A percentile compares a stretch with the other conserved stretches of the same genome.
phyloP scores from a whole-genome alignment of 2,888 invertebrate genomes.

The Andricus quercusramuli region DNA sequence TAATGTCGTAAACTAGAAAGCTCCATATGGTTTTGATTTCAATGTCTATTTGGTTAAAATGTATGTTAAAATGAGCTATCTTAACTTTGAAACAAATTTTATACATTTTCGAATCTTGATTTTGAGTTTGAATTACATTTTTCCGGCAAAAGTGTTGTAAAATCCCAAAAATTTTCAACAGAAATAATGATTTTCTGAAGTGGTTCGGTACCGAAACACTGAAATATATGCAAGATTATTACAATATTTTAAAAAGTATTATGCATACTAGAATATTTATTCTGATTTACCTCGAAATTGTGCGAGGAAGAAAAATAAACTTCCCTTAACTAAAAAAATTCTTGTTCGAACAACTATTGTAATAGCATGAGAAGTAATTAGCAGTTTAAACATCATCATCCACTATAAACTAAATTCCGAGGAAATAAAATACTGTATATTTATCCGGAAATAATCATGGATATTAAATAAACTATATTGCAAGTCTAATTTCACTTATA shows the following conservation, averaged over 20 bases:
- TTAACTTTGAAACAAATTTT: too few relatives aligned
- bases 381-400: neutral
- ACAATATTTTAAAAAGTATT: neutral
- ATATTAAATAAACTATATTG: neutral
- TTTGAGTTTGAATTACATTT: too few relatives aligned
- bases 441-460: neutral
- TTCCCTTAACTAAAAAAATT: neutral
- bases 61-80: too few relatives aligned
- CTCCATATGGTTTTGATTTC: too few relatives aligned
- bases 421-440: too few relatives aligned
- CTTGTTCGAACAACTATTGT: neutral
- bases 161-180: too few relatives aligned
- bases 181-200: neutral
- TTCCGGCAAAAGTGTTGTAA: too few relatives aligned
- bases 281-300: neutral
- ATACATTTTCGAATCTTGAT: too few relatives aligned
- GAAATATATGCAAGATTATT: neutral
- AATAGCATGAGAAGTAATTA: neutral
- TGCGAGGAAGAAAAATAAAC: neutral
- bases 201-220: neutral
- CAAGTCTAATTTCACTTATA: too few relatives aligned
- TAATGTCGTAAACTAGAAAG: too few relatives aligned
- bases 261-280: neutral
- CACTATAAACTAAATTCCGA: too few relatives aligned
- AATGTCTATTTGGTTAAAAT: too few relatives aligned